phyloP scores from a whole-genome alignment of 2,797 vertebrate species.

The Pipistrellus pygmaeus region DNA sequence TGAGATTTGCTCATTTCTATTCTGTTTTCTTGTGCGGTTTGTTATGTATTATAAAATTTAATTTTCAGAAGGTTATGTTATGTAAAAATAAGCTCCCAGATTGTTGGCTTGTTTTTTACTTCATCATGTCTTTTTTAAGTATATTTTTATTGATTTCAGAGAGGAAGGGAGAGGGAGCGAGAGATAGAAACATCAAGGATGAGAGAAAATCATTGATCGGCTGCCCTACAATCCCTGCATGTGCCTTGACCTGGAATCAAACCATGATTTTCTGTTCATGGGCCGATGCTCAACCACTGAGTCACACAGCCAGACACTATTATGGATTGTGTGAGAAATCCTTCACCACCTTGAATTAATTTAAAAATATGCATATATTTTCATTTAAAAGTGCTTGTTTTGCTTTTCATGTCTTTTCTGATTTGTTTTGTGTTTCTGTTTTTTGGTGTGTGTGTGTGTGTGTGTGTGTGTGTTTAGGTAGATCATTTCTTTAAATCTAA shows the following conservation, averaged over 20 bases:
- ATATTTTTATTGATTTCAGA: too few species aligned
- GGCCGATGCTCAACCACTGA: too few species aligned
- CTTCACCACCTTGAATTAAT: not conserved
- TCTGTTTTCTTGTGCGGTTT: not conserved
- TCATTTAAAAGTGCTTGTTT: not conserved
- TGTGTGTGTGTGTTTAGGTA: not conserved
- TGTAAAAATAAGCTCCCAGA: not conserved
- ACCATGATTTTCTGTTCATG: too few species aligned
- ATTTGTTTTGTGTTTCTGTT: not conserved
- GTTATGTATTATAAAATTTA: not conserved
- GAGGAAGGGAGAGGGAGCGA: too few species aligned
- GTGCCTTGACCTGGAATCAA: too few species aligned
- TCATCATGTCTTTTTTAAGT: not conserved
- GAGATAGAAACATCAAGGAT: too few species aligned
- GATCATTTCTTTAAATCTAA: not conserved
- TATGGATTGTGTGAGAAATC: not conserved
- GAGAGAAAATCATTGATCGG: too few species aligned
- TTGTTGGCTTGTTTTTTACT: not conserved
- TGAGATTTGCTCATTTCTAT: not conserved
- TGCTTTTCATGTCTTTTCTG: not conserved
- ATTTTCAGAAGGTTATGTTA: not conserved
- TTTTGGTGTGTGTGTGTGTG: not conserved
- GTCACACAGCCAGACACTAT: not conserved
- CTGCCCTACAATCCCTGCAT: too few species aligned
- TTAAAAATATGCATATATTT: not conserved